phyloP scores from a whole-genome alignment of 1,140 invertebrate species.

The Akabosia matsudoensis region DNA sequence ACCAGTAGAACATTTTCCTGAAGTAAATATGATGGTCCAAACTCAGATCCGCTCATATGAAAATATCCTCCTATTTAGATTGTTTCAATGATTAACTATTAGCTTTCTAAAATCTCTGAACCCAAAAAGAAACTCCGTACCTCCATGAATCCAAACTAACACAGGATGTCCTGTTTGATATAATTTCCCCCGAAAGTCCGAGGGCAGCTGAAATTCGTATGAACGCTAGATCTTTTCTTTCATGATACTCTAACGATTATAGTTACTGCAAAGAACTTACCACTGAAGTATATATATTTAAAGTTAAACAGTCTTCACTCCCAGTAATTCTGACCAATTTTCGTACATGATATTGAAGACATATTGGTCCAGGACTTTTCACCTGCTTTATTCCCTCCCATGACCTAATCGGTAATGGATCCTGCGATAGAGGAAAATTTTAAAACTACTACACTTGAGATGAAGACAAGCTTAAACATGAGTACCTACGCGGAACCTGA shows the following conservation, averaged over 20 bases:
- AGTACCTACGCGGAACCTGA: not conserved
- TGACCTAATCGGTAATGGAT: slow-evolving; percentile 18
- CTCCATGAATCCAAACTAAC: slow-evolving; percentile 24
- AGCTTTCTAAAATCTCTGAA: no score
- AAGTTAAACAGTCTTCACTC: slow-evolving; percentile 37
- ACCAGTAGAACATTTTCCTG: not conserved
- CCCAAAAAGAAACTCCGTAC: not conserved
- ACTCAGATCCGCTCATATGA: not conserved
- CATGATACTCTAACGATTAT: not conserved
- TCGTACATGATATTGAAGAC: slow-evolving; percentile 33
- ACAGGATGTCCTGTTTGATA: slow-evolving; percentile 14
- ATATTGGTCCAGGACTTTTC: slow-evolving; percentile 8
- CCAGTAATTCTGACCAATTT: slow-evolving; percentile 26
- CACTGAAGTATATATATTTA: not conserved
- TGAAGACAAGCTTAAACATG: not conserved
- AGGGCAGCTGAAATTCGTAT: not conserved
- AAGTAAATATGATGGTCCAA: not conserved
- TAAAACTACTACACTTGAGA: not conserved
- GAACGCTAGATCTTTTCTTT: no score
- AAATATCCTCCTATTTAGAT: not conserved
- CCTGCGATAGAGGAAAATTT: not conserved
- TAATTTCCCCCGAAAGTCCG: not conserved
- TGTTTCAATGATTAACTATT: no score
- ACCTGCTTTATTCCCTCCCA: slow-evolving; percentile 34
- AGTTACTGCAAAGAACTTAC: not conserved